Evolutionary conservation across 2,113 vertebrate genomes (phyloP).

Genomic region (Psophia crepitans): DNA sequence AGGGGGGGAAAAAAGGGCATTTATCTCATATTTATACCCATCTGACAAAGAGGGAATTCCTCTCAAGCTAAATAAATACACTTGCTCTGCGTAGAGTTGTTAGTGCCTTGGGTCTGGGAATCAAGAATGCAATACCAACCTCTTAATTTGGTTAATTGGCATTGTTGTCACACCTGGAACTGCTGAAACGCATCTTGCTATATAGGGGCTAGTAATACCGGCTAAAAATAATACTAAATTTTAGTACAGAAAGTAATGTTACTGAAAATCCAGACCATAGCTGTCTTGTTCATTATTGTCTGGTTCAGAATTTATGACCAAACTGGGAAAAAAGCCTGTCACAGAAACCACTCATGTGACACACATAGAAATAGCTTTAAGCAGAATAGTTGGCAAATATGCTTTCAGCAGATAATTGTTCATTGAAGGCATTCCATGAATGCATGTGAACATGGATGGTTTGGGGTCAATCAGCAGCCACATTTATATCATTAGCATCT

Average conservation of each 20-base stretch:
- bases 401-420: not conserved
- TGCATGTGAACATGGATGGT: not conserved
- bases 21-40: not conserved
- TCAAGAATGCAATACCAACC: not conserved
- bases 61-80: not conserved
- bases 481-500: accelerated
- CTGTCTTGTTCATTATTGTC: not conserved
- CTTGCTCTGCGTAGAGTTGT: not conserved
- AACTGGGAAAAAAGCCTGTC: not conserved
- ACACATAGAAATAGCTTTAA: not conserved
- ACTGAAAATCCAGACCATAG: not conserved
- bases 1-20: too few relatives aligned
- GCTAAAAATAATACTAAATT: not conserved
- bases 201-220: not conserved
- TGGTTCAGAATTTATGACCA: not conserved
- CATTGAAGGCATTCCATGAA: not conserved
- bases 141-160: not conserved
- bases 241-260: not conserved
- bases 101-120: not conserved
- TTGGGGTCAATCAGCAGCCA: not conserved
- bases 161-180: not conserved
- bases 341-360: not conserved
- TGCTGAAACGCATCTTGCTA: not conserved
- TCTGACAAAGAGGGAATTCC: not conserved
- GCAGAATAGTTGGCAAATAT: not conserved